A percentile compares a stretch with the other conserved stretches of the same genome.
phyloP scores from a whole-genome alignment of 2,113 vertebrate genomes.

The Callocephalon fimbriatum region DNA sequence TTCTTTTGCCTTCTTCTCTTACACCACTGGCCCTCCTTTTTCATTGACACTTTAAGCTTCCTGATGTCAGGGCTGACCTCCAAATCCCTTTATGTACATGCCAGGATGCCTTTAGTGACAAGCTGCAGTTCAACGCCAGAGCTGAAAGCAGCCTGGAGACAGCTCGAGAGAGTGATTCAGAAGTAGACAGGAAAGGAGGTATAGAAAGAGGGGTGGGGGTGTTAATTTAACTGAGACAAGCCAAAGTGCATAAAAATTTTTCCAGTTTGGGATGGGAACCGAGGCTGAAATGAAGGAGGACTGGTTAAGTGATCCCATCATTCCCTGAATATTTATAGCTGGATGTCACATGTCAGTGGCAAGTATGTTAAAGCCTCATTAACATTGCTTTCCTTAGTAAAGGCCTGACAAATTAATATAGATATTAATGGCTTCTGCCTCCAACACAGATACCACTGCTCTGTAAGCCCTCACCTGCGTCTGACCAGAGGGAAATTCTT shows the following conservation, averaged over 20 bases:
- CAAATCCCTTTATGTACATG: conserved; percentile 23
- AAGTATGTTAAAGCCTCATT: conserved; percentile 28
- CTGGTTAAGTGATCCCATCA: conserved; percentile 6
- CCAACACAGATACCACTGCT: neutral
- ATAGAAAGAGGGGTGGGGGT: conserved; percentile 14
- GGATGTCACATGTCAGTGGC: neutral
- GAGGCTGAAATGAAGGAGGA: conserved; percentile 36
- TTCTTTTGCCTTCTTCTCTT: too few species aligned
- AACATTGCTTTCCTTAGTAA: neutral
- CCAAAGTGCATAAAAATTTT: conserved; percentile 34
- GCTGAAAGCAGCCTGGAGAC: conserved; percentile 31
- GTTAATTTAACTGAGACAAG: conserved; percentile 26
- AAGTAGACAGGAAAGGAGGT: conserved; percentile 50
- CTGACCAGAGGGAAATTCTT: conserved; percentile 1
- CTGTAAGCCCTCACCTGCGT: neutral
- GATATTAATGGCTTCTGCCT: neutral
- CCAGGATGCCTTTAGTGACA: conserved; percentile 48
- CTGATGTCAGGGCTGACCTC: too few species aligned
- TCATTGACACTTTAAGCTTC: too few species aligned
- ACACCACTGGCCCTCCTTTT: too few species aligned
- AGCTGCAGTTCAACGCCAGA: neutral
- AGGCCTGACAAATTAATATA: neutral
- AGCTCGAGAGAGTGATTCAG: neutral
- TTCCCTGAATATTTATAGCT: conserved; percentile 36
- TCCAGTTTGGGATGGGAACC: conserved; percentile 40